Conservation (phyloP, 1,140 invertebrate genomes). For the Musca domestica region DNA sequence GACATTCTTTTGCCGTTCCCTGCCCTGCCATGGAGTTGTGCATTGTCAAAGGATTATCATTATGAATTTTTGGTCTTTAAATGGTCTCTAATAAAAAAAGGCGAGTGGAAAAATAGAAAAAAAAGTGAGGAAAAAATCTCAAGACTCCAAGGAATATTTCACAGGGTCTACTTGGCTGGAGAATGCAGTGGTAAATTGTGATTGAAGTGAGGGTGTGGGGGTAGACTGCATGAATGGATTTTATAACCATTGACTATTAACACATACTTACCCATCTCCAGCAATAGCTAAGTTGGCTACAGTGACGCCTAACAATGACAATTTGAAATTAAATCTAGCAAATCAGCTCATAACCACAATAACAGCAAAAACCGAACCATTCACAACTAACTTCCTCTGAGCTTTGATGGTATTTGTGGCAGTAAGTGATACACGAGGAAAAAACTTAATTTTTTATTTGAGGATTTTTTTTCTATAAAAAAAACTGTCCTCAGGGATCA, state of each 20-base stretch:
- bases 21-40: no score
- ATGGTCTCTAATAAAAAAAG: no score
- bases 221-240: not conserved
- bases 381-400: constrained; percentile 1
- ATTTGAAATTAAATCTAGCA: constrained; percentile 20
- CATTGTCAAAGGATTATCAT: no score
- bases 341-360: constrained; percentile 18
- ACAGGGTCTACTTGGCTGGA: no score
- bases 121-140: no score
- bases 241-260: not conserved
- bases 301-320: constrained; percentile 4
- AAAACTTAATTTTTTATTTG: not conserved
- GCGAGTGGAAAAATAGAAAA: no score
- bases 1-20: no score
- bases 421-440: not conserved
- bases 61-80: no score
- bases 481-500: no score
- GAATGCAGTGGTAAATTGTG: not conserved
- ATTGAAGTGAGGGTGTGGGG: not conserved
- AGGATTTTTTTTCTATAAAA: no score
- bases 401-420: not conserved
- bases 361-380: not conserved
- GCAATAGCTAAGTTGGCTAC: not conserved
- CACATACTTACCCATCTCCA: not conserved
- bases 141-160: no score